Conservation (phyloP, 2,888 invertebrate species). For the Acheta domesticus region DNA sequence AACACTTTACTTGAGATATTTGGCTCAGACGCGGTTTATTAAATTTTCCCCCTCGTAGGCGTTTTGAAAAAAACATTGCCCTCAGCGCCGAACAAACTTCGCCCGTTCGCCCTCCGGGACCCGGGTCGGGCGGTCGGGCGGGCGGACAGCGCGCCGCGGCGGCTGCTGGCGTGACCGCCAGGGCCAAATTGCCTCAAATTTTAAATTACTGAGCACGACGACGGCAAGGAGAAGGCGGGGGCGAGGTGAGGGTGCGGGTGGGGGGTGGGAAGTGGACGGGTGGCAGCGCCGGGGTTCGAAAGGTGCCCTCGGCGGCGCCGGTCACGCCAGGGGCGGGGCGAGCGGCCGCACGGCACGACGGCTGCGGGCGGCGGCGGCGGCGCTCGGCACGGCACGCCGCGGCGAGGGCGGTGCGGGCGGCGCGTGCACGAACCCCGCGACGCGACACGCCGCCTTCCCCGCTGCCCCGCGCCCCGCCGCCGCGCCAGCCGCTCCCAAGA, state of each 20-base stretch:
- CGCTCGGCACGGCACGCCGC: background rate
- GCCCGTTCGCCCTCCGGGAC: no score
- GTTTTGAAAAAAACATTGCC: no score
- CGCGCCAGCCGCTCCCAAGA: background rate
- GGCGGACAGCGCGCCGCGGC: no score
- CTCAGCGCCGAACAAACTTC: no score
- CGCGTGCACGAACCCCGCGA: background rate
- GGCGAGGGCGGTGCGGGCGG: background rate
- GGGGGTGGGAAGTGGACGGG: background rate
- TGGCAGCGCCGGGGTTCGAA: background rate
- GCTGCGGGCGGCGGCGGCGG: background rate
- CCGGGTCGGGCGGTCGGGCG: no score
- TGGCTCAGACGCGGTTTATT: no score
- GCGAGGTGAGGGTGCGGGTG: background rate
- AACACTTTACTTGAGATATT: no score
- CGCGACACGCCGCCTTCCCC: background rate
- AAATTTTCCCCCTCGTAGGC: no score
- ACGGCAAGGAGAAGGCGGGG: background rate
- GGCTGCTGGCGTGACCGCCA: background rate
- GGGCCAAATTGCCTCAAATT: constrained; percentile 11
- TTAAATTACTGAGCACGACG: background rate
- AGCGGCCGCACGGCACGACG: background rate
- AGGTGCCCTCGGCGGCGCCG: background rate
- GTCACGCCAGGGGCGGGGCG: background rate
- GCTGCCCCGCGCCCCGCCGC: background rate